These are phyloP conservation scores for Ennomos erosarius DNA, from an alignment of 2,888 invertebrate species.

Conservation along the genomic window DNA sequence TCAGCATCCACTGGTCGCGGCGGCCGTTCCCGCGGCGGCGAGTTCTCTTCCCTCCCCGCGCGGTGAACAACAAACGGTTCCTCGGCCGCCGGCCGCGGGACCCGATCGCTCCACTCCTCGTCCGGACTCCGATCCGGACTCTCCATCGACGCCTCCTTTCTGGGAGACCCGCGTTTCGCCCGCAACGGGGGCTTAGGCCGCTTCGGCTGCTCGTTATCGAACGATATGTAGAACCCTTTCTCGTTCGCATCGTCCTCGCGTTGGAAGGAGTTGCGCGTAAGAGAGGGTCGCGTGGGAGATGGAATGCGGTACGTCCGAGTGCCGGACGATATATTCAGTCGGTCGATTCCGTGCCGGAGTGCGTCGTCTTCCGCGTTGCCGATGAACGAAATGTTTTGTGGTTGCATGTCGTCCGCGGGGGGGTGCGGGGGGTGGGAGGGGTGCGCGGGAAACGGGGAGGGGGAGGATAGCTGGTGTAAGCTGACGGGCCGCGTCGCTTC, in stretches of 20 bases:
- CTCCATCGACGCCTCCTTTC: conserved; percentile 86
- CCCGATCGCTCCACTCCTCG: conserved; percentile 55
- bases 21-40: conserved; percentile 57
- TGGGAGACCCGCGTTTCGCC: conserved; percentile 90
- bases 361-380: conserved; percentile 88
- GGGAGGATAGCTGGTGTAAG: conserved; percentile 81
- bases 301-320: conserved; percentile 95
- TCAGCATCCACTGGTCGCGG: conserved; percentile 52
- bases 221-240: conserved; percentile 97
- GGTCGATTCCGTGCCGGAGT: conserved; percentile 88
- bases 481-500: conserved; percentile 69
- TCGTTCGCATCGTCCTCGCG: conserved; percentile 79
- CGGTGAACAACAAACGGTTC: conserved; percentile 58
- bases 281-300: conserved; percentile 92
- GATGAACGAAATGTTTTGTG: conserved; percentile 96
- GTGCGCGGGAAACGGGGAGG: conserved; percentile 85
- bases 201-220: conserved; percentile 95
- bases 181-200: conserved; percentile 95
- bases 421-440: conserved; percentile 77
- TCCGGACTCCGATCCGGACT: conserved; percentile 71
- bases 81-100: conserved; percentile 49
- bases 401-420: conserved; percentile 95
- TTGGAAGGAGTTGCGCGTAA: conserved; percentile 89
- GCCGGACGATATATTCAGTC: conserved; percentile 94
- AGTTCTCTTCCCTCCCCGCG: conserved; percentile 48